Percentiles rank a stretch among this genome's conserved stretches.
phyloP scores from a whole-genome alignment of 2,113 vertebrate species.

The Steatornis caripensis region DNA sequence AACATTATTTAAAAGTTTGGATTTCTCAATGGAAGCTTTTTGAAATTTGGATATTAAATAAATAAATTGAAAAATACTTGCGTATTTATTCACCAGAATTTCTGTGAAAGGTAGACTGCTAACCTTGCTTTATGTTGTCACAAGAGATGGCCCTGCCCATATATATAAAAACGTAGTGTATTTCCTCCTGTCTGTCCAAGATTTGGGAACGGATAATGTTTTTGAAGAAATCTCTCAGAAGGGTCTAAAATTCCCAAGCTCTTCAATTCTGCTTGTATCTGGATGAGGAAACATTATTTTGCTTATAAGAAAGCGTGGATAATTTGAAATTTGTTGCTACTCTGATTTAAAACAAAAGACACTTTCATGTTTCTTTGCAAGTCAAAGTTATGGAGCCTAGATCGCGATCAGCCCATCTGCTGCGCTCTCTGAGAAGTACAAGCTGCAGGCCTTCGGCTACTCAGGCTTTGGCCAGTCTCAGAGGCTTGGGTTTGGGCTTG shows the following conservation, averaged over 20 bases:
- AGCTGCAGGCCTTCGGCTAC: not conserved
- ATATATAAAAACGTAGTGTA: not conserved
- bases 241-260: not conserved
- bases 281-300: not conserved
- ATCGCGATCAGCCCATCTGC: not conserved
- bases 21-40: not conserved
- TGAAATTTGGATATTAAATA: not conserved
- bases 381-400: not conserved
- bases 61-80: not conserved
- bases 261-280: not conserved
- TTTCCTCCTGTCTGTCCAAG: not conserved
- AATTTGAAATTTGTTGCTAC: not conserved
- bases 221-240: not conserved
- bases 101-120: not conserved
- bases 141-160: not conserved
- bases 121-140: not conserved
- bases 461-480: not conserved
- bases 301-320: not conserved
- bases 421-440: not conserved
- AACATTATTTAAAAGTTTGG: conserved; percentile 7
- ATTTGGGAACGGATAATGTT: not conserved
- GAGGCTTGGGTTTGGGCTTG: not conserved
- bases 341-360: not conserved
- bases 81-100: not conserved
- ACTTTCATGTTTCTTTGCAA: not conserved